A percentile compares a stretch with the other conserved stretches of the same genome.
Evolutionary conservation across 2,113 vertebrate species (phyloP).

Genomic region (Ammodytes marinus): DNA sequence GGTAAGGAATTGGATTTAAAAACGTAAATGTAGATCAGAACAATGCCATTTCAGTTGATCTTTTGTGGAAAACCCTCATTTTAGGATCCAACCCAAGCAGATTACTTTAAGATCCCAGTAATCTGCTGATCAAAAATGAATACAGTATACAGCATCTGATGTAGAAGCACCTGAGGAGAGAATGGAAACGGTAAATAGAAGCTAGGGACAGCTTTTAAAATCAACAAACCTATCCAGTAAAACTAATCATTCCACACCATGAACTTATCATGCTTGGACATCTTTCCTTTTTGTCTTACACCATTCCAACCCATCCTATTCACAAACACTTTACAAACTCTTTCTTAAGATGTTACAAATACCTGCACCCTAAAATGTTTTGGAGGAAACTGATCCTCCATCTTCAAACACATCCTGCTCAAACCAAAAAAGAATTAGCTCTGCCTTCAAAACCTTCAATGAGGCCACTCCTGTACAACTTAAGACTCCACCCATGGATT

Average conservation of each 20-base stretch:
- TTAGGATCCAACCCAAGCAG: neutral
- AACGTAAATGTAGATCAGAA: neutral
- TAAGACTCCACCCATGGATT: neutral
- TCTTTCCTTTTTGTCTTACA: slow-evolving; percentile 9
- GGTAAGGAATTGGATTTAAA: neutral
- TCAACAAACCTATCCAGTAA: neutral
- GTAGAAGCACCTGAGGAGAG: slow-evolving; percentile 37
- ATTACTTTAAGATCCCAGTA: neutral
- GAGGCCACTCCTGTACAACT: neutral
- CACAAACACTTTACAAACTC: neutral
- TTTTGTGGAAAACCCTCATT: neutral
- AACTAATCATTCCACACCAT: neutral
- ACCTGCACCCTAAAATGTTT: neutral
- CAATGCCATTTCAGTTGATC: neutral
- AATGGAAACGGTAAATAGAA: neutral
- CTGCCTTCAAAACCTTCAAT: neutral
- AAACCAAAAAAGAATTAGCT: neutral
- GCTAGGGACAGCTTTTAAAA: neutral
- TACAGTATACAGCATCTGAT: neutral
- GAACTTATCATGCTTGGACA: slow-evolving; percentile 23
- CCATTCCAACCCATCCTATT: neutral
- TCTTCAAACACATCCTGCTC: neutral
- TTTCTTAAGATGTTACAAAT: neutral
- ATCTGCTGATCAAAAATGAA: neutral
- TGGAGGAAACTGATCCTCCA: neutral